Evolutionary conservation across 1,140 invertebrate genomes (phyloP).

Genomic region (Aphelenchoides besseyi): DNA sequence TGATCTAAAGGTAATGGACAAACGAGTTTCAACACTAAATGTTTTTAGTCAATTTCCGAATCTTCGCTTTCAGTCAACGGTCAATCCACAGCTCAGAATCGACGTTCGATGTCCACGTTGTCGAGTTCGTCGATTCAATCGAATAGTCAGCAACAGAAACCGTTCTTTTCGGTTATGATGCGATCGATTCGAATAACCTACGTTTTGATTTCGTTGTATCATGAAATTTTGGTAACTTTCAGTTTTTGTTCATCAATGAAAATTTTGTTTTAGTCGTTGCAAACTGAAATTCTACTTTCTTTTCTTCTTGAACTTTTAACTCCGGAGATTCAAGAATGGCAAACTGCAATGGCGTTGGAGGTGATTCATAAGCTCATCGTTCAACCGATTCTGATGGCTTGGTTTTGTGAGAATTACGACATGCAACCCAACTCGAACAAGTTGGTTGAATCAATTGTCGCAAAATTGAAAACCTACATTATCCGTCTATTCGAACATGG

Average conservation of each 20-base stretch:
- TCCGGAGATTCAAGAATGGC: conserved; percentile 91
- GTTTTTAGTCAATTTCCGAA: background rate
- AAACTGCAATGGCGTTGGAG: conserved; percentile 86
- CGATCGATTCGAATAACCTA: conserved; percentile 84
- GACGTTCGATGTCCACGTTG: conserved; percentile 7
- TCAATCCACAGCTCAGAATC: background rate
- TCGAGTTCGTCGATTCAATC: conserved; percentile 17
- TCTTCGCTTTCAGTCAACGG: background rate
- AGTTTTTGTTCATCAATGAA: conserved; percentile 21
- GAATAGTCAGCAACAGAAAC: conserved; percentile 67
- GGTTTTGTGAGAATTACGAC: conserved; percentile 89
- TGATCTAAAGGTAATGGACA: conserved; percentile 65
- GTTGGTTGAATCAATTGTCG: conserved; percentile 68
- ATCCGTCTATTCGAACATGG: conserved; percentile 37
- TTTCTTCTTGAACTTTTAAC: conserved; percentile 94
- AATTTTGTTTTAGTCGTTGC: conserved; percentile 74
- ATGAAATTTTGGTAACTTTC: conserved; percentile 74
- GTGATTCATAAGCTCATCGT: conserved; percentile 88
- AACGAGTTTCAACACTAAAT: background rate
- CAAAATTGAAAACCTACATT: conserved; percentile 41
- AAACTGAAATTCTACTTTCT: conserved; percentile 96
- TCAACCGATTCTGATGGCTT: conserved; percentile 74
- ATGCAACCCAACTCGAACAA: conserved; percentile 86
- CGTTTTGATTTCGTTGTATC: conserved; percentile 87
- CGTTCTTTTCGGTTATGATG: conserved; percentile 94